Base-by-base conservation (phyloP, 2,797 vertebrate genomes). In the Meriones psammophilus region DNA sequence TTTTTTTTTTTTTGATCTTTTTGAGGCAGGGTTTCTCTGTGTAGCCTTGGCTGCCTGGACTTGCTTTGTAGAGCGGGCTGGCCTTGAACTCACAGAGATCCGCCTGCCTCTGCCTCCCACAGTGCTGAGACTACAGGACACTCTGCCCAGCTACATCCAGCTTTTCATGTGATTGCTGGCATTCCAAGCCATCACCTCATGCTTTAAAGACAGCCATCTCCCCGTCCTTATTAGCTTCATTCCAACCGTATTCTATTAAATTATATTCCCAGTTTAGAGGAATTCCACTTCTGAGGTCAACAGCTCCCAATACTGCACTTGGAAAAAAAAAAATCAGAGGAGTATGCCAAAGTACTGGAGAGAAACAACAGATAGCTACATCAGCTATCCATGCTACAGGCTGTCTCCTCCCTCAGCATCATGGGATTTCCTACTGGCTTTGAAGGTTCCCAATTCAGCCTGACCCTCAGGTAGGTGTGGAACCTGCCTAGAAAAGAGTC, bases 401-500 rank as follows among this genome's bases (percentile, higher is more conserved):
- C 76, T 81, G 26, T 58, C 39, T 73, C 64, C 22, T 14, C 18
- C 20, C 42, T 66, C 1, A 6, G 12, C 14, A 1, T 68, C 7
- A 1, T 36, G 33, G 60, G 84, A 54, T 74, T 42, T 93, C 64
- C 64, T 39, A n/a, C 71, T 50, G 80, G 42, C 2, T 76, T 64
- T 76, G 42, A 76, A 4, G 2, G 71, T 78, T 68, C 22, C 58
- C 17, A 85, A 17, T 83, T 94, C 30, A 69, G 10, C 54, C 64
- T 92, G 30, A 10, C 22, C 26, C 66, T 89, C 8, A 2, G 24
- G 36, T 36, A 71, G 42, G 56, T 30, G 60, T 88, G 83, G 87
- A 80, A 60, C 66, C 12, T 78, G n/a, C 80, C 94, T 77, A 24
- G 89, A 80, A 89, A 89, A 84, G 6, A 93, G 66, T 54, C 46